Conservation (phyloP, 2,888 invertebrate genomes). For the Conops quadrifasciatus region DNA sequence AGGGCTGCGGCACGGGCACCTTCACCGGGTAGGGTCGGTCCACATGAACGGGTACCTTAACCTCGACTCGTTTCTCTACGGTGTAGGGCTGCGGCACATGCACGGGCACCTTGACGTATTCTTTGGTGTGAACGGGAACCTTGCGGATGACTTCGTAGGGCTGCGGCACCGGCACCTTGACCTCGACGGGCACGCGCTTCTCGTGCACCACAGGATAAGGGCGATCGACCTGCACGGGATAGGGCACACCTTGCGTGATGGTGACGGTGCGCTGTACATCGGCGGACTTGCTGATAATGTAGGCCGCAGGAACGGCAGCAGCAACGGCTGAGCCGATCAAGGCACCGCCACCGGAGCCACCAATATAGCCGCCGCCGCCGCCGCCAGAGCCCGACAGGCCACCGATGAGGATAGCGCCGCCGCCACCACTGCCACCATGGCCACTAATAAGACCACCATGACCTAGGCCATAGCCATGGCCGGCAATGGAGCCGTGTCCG, state of each 20-base stretch:
- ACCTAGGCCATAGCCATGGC: constrained; percentile 58
- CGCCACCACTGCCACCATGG: constrained; percentile 18
- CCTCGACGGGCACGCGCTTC: constrained; percentile 70
- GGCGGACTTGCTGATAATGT: constrained; percentile 66
- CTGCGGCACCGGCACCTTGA: constrained; percentile 73
- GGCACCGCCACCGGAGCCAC: constrained; percentile 48
- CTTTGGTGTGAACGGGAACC: constrained; percentile 74
- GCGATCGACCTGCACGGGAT: constrained; percentile 78
- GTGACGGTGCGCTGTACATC: constrained; percentile 75
- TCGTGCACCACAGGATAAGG: constrained; percentile 76
- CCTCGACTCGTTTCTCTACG: constrained; percentile 69
- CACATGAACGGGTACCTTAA: constrained; percentile 71
- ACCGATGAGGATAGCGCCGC: constrained; percentile 45
- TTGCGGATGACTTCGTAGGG: constrained; percentile 77
- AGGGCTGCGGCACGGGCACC: constrained; percentile 74
- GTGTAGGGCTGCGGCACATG: constrained; percentile 70
- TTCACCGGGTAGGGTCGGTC: constrained; percentile 75
- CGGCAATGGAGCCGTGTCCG: constrained; percentile 70
- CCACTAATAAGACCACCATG: constrained; percentile 51
- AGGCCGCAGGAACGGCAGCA: constrained; percentile 53
- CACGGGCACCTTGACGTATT: constrained; percentile 73
- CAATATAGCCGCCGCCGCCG: constrained; percentile 43
- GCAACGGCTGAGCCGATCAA: constrained; percentile 46
- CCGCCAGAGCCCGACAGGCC: constrained; percentile 50
- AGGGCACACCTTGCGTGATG: constrained; percentile 77